Evolutionary conservation across 2,888 invertebrate species (phyloP), one percentile per base, ranked within the genome.

Genomic region (Lumbricus terrestris): DNA sequence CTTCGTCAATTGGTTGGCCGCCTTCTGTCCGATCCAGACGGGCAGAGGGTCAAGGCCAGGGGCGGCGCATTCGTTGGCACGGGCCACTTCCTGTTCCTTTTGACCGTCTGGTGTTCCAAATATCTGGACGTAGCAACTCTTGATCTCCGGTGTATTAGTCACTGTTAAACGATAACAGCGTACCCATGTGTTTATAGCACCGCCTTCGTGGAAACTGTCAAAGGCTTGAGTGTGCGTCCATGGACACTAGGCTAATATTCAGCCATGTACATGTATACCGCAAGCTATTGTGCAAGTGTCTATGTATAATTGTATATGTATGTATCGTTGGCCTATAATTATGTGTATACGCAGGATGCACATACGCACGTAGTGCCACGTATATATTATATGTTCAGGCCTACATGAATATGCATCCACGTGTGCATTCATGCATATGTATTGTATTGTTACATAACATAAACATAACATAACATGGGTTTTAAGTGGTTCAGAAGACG

Each of bases 31-130:
- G 37, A 90, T 83, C 90, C 90, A 90, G 37, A 89, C 37, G 5
- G 90, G 82, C 33, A 54, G 54, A 18, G 90, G 83, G 35, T 38
- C 83, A 29, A 90, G 83, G 29, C 90, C 90, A 90, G 83, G 37
- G 16, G 90, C 90, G 5, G 90, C 83, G 85, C 90, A 90, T 38
- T 90, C 90, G 37, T 33, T 90, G 83, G 83, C 90, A 18, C 34
- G 33, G 29, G 42, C 90, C 37, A 90, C 42, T 33, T 35, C 90
- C 42, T 83, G 37, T 38, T 90, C 90, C 16, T 33, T 35, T 23
- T 37, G 20, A 38, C 90, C 90, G 40, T 82, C 40, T 37, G 90
- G 90, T 15, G 83, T 42, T 37, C 90, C 90, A 33, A 40, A 90
- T 29, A 90, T 33, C 37, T 88, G 69, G 35, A 82, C 88, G 35